A percentile compares a stretch with the other conserved stretches of the same genome.
These are phyloP conservation scores for Gordius sp. DNA, from an alignment of 2,888 invertebrate species.

Conservation along the genomic window DNA sequence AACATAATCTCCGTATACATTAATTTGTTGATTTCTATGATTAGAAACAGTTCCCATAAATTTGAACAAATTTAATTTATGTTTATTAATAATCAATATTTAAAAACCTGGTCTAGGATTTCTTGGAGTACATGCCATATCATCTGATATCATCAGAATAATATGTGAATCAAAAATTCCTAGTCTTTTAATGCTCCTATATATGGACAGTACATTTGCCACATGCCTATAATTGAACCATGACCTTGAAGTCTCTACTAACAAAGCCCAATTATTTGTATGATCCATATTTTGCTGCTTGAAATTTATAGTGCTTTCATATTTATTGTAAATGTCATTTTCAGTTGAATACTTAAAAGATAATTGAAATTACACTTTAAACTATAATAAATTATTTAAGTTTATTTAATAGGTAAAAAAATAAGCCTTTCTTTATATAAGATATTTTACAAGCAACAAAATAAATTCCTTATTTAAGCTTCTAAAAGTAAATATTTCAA, in stretches of 20 bases:
- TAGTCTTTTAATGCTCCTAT: conserved; percentile 78
- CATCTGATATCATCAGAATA: conserved; percentile 94
- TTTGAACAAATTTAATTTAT: too few relatives aligned
- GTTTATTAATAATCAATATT: conserved; percentile 3
- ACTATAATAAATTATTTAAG: too few relatives aligned
- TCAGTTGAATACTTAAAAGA: too few relatives aligned
- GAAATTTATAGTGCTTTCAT: too few relatives aligned
- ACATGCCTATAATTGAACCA: conserved; percentile 99
- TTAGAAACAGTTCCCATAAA: conserved; percentile 85
- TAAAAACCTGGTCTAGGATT: conserved; percentile 55
- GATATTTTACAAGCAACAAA: too few relatives aligned
- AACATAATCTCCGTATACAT: conserved; percentile 95
- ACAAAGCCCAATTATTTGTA: conserved; percentile 95
- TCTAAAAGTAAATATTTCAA: too few relatives aligned
- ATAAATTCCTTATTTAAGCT: too few relatives aligned
- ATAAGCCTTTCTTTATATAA: too few relatives aligned
- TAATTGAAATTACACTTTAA: too few relatives aligned
- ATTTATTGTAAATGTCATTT: too few relatives aligned
- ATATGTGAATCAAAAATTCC: conserved; percentile 97
- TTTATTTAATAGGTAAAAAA: too few relatives aligned
- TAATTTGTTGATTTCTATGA: conserved; percentile 83
- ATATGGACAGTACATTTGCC: conserved; percentile 87
- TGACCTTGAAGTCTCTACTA: conserved; percentile 89
- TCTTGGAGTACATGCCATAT: conserved; percentile 93
- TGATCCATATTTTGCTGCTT: too few relatives aligned